Evolutionary conservation across 2,113 vertebrate genomes (phyloP), one percentile per base, ranked within the genome.

Genomic region (Brachyhypopomus gauderio): DNA sequence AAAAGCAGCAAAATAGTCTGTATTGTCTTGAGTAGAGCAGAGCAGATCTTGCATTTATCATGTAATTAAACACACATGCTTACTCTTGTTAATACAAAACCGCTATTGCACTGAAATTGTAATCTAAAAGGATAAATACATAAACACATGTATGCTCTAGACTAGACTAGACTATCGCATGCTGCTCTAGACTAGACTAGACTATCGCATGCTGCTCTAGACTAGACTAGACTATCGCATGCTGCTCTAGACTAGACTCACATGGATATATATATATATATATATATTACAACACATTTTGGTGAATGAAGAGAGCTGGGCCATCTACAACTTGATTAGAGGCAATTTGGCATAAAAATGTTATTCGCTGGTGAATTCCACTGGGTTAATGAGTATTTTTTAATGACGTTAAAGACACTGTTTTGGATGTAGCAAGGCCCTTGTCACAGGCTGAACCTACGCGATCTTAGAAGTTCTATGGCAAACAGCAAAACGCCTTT

Each of bases 401-500:
- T 30, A 25, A 23, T 30, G 25, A 30, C 62, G 11, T 64, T 9
- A 52, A 14, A 14, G 2, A 52, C 45, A 52, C 45, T 3, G 12
- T 14, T 52, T 52, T 52, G 45, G 45, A 14, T 52, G 45, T 12
- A 41, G 58, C 20, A 30, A 59, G 23, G 38, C 64, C 75, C 5
- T 27, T 75, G 72, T 58, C 76, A 67, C 22, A 64, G 25, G 59
- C 41, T 34, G 71, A 41, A 62, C 36, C 30, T 22, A 16, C 34
- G 5, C 52, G n/a, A 72, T 56, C 66, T 80, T 58, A 36, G 55
- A 23, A 59, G 25, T 70, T 67, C 17, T 19, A 48, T 48, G 45
- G 80, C 67, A 41, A 70, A 70, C 66, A 70, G 34, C n/a, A 64
- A 70, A 76, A 62, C 38, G 56, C 56, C 75, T 87, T 88, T 16